Base-by-base conservation (phyloP, 1,140 invertebrate species). In the Bombus pyrosoma region DNA sequence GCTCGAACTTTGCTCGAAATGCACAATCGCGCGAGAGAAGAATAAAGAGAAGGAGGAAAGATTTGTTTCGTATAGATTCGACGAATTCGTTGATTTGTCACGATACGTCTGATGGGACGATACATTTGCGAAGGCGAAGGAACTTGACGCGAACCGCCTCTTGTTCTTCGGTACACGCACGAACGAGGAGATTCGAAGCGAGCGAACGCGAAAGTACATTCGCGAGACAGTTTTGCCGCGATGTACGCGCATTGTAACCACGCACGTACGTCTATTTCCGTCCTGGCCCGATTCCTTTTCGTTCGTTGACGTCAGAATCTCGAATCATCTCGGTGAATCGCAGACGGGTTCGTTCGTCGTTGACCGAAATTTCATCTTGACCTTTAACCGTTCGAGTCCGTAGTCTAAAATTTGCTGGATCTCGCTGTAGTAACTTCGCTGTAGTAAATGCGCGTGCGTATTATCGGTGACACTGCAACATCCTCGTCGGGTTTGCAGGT, bases 231-330 rank as follows among this genome's bases (percentile, higher is more conserved):
- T 59, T 47, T 62, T 25, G 74, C 6, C 1, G 47, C 18, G 37
- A 32, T 3, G 13, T 25, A 43, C 9, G 28, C 12, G 8, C 34
- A n/a, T 47, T 18, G 43, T 81, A 53, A 12, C 9, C 9, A 37
- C 22, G 10, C 37, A 18, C 32, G 1, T 37, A 32, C 22, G 15
- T 47, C 39, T 53, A 73, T 80, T 80, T 39, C 76, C 34, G 12
- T 32, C 6, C 18, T 53, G 83, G 80, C 83, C 83, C 68, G 43
- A 53, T 85, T 85, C 41, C 32, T 59, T 39, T 64, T 62, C 57
- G 18, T 22, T 37, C 47, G 1, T 47, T 37, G 10, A n/a, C 77
- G 76, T 85, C 77, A 80, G 83, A 85, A 85, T 85, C 18, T 64
- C 59, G 73, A 80, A 80, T 62, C 18, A 62, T 59, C 53, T 37